phyloP scores from a whole-genome alignment of 2,113 vertebrate genomes.

The Dryoscopus gambensis region DNA sequence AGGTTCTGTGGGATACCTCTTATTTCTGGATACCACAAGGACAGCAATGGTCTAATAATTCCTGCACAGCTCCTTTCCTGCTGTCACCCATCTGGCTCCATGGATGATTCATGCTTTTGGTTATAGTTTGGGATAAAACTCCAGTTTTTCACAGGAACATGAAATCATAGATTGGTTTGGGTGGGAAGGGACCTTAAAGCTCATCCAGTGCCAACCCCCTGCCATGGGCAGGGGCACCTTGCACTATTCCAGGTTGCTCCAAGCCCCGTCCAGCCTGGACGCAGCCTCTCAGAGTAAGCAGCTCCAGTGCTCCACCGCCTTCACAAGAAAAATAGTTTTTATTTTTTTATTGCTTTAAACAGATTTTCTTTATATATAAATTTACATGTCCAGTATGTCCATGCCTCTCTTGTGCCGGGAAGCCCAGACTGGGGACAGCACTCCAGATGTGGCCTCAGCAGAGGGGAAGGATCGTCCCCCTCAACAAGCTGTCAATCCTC shows the following conservation, averaged over 20 bases:
- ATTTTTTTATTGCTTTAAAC: not conserved
- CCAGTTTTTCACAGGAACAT: not conserved
- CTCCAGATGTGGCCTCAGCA: not conserved
- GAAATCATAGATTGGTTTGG: not conserved
- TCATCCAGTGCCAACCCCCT: too few relatives aligned
- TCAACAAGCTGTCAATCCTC: not conserved
- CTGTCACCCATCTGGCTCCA: not conserved
- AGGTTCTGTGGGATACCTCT: not conserved
- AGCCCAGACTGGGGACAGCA: not conserved
- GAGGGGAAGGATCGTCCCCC: not conserved
- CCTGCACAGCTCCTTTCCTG: not conserved
- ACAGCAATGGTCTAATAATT: not conserved
- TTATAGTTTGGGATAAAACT: not conserved
- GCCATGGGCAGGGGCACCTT: not conserved
- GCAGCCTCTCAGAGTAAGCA: not conserved
- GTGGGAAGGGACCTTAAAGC: not conserved
- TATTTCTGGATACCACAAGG: not conserved
- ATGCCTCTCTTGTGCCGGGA: too few relatives aligned
- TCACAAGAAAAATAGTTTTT: rapidly evolving
- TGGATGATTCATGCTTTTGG: not conserved
- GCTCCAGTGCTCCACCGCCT: not conserved
- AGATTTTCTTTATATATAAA: not conserved
- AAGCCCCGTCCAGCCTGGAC: not conserved
- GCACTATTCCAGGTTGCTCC: not conserved
- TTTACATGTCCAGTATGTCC: not conserved